These are phyloP conservation scores for Trachythela sp. DNA, from an alignment of 64 coral and sea anemone species.

Conservation along the genomic window DNA sequence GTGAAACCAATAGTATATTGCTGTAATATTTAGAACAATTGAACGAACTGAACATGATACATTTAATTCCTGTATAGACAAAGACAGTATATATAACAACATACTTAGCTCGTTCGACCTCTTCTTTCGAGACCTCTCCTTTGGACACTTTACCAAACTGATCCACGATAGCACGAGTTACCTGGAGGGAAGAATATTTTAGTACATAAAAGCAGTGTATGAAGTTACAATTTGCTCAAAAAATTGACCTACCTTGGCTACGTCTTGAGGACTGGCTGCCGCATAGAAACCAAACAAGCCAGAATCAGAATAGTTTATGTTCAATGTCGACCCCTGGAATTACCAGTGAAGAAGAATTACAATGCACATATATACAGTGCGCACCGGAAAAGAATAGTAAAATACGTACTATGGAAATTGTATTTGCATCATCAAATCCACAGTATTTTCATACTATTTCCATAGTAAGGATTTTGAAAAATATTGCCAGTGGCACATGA, in stretches of 20 bases:
- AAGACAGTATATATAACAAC: too few relatives aligned
- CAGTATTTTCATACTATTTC: too few relatives aligned
- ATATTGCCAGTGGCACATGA: too few relatives aligned
- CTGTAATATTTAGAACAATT: background rate
- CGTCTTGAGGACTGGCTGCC: background rate
- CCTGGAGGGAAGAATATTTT: background rate
- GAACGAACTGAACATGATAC: too few relatives aligned
- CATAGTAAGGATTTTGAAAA: too few relatives aligned
- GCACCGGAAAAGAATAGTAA: background rate
- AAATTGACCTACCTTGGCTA: background rate
- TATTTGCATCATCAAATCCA: too few relatives aligned
- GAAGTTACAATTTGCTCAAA: background rate
- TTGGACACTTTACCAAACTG: background rate
- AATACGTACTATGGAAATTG: too few relatives aligned
- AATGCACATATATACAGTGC: background rate
- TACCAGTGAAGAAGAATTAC: background rate
- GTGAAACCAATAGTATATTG: background rate
- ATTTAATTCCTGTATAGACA: too few relatives aligned
- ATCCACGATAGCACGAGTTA: conserved; percentile 4
- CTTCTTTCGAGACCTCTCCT: background rate
- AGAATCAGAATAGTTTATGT: conserved; percentile 15
- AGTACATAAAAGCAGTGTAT: background rate
- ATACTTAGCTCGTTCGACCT: background rate
- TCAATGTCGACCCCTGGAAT: background rate
- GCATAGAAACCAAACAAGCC: conserved; percentile 13